Percentiles rank a stretch among this genome's conserved stretches.
Evolutionary conservation across 1,140 invertebrate species (phyloP).

Genomic region (Helicoverpa armigera): DNA sequence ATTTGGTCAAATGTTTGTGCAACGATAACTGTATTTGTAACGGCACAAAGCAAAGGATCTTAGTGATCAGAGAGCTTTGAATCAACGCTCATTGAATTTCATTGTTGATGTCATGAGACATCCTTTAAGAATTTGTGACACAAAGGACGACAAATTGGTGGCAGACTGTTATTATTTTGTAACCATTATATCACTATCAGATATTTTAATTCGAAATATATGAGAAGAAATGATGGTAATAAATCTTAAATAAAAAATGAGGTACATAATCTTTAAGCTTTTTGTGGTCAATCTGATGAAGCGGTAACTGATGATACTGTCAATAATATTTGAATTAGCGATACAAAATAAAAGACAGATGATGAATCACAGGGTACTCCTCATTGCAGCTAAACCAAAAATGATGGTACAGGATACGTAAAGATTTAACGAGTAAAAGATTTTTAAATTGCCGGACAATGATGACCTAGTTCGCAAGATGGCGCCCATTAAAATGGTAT

Average conservation of each 20-base stretch:
- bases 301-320: too few relatives aligned
- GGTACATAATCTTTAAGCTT: too few relatives aligned
- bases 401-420: constrained; percentile 24
- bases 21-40: background rate
- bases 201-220: too few relatives aligned
- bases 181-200: too few relatives aligned
- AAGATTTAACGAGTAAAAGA: constrained; percentile 38
- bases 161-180: too few relatives aligned
- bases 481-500: constrained; percentile 43
- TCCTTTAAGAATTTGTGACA: background rate
- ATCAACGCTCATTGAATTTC: background rate
- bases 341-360: too few relatives aligned
- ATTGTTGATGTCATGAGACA: constrained; percentile 1
- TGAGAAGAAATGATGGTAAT: too few relatives aligned
- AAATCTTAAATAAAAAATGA: too few relatives aligned
- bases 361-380: background rate
- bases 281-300: too few relatives aligned
- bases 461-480: constrained; percentile 37
- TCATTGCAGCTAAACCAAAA: background rate
- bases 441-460: constrained; percentile 39
- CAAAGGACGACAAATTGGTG: background rate
- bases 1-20: background rate
- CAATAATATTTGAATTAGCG: too few relatives aligned
- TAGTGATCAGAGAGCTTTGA: background rate
- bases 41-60: background rate